Conservation (phyloP, 2,797 vertebrate species). For the Manis javanica region DNA sequence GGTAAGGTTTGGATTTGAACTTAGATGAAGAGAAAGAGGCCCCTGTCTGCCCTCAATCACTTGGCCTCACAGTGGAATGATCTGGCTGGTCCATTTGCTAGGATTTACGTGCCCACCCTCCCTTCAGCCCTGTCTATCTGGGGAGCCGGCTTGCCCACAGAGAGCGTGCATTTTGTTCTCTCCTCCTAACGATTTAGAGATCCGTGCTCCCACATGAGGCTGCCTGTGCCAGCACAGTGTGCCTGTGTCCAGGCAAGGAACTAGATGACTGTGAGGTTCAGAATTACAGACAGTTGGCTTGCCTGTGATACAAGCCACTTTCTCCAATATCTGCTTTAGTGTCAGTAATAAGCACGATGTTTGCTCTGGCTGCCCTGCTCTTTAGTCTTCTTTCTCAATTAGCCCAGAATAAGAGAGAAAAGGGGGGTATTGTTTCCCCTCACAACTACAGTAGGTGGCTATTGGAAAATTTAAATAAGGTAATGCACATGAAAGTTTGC, state of each 20-base stretch:
- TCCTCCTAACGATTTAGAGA: neutral
- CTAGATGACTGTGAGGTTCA: neutral
- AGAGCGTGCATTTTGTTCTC: neutral
- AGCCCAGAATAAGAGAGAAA: neutral
- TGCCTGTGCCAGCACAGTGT: neutral
- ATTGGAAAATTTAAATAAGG: neutral
- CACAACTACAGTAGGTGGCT: neutral
- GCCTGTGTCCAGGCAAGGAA: neutral
- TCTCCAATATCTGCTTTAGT: neutral
- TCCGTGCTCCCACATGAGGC: rapidly evolving
- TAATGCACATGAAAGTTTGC: neutral
- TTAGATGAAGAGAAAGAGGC: neutral
- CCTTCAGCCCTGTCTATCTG: neutral
- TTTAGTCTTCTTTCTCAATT: neutral
- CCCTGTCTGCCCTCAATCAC: neutral
- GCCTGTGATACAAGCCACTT: neutral
- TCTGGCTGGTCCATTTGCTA: neutral
- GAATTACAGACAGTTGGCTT: neutral
- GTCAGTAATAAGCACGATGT: neutral
- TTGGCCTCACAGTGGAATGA: neutral
- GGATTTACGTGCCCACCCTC: rapidly evolving
- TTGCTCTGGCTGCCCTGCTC: neutral
- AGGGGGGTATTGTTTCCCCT: neutral
- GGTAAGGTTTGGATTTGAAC: neutral
- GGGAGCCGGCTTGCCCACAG: neutral